Evolutionary conservation across 2,888 invertebrate species (phyloP), one percentile per base, ranked within the genome.

Genomic region (Pelosia muscerda): DNA sequence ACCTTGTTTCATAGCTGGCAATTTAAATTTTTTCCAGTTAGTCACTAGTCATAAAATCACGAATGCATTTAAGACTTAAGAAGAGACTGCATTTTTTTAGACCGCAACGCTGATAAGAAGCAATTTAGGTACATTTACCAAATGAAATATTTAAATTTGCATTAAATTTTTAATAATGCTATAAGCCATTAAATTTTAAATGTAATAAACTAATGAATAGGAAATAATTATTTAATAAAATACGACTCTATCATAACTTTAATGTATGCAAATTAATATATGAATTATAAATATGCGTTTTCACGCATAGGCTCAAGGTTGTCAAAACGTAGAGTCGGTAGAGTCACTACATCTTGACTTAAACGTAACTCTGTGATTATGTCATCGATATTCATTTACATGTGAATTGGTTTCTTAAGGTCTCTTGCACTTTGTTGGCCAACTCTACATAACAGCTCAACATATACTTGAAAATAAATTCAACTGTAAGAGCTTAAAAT

Each of bases 341-440:
- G 57, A 69, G 34, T 76, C 69, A 67, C 73, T 61, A 75, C 66
- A 74, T 34, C 53, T 55, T 66, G 31, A 64, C 65, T 34, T 61
- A 25, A 42, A 62, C 53, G 58, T 54, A 54, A 53, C 53, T 68
- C 28, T 63, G 67, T 68, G 78, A 78, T 86, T 88, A 87, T 84
- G 85, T 87, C 87, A 86, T 86, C 79, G 71, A 63, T 73, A 61
- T 28, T 65, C 66, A 69, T 73, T 65, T 72, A 65, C 59, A 69
- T 67, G 60, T 54, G 34, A 49, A 66, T 66, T 64, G 66, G 54
- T 64, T 55, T 63, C 34, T 57, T 69, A 69, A 65, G 65, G 65
- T 55, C 68, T 31, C 42, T 49, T 64, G 64, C 55, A 56, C n/a
- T 55, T 13, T 23, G 38, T 55, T 56, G 63, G 26, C 38, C 55